Base-by-base conservation (phyloP, 2,113 vertebrate genomes). In the Redunca redunca region DNA sequence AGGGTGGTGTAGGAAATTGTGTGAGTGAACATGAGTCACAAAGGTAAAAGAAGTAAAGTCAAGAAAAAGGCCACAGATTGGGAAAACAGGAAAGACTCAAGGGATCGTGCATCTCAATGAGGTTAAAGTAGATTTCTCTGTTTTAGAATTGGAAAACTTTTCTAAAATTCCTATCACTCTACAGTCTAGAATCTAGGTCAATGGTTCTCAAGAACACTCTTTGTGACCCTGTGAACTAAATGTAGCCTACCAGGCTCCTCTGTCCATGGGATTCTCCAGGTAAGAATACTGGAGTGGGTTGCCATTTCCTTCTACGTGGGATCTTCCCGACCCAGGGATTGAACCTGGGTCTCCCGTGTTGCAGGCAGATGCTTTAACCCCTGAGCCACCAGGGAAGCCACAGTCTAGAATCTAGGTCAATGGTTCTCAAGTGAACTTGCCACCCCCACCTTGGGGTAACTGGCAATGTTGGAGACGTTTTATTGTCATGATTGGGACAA, bases 321-420 rank as follows among this genome's bases (percentile, higher is more conserved):
- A 30, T 28, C 58, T 60, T 60, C 5, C 5, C 2, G 1, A 60
- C 12, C 58, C 58, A 60, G 58, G 58, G 58, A 60, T 14, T 4
- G 5, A 60, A 60, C 26, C 58, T 0, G 0, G 26, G 58, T 60
- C 58, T 60, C 58, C 58, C 2, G 0, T 1, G 2, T 14, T 60
- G 26, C 58, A 14, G 58, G 58, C 58, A 60, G 58, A 60, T 1
- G 58, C 10, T 28, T 28, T 30, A 28, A 30, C 26, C 26, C 14
- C 5, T 60, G 26, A 60, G 26, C 58, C 58, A 60, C 26, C 58
- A 60, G 58, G 26, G 12, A 60, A 30, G 58, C 58, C 26, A 16
- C 23, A 2, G 10, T 36, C 55, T 58, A 86, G 30, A 88, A 71
- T 93, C 62, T 85, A 74, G 21, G 55, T 26, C 16, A 67, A 19